Evolutionary conservation across 2,113 vertebrate species (phyloP), one percentile per base, ranked within the genome.

Genomic region (Cichladusa arquata): DNA sequence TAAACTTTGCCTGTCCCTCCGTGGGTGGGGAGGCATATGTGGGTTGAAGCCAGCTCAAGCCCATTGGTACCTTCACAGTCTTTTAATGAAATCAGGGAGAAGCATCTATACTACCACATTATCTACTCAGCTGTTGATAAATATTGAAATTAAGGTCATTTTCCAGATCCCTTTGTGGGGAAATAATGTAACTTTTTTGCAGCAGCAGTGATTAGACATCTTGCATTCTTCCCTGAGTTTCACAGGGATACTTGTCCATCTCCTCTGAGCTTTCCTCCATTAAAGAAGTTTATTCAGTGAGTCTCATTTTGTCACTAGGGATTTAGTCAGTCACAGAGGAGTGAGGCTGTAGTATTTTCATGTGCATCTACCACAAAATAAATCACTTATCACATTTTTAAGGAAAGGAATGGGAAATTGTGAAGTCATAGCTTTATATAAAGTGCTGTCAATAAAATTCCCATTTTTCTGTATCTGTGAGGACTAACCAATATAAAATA

Each of bases 401-500:
- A 80, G 33, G 4, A 56, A 62, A 58, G 3, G 26, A 88, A 92
- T 86, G 1, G 24, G 8, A 64, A 93, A 77, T 70, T n/a, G 53
- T 81, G 50, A 94, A 91, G 17, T 34, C 58, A 40, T 19, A 65
- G 3, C 6, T 80, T 81, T 96, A 77, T 81, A 86, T 38, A 82
- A 90, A 36, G 26, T 71, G 15, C 45, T 94, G 33, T 60, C 34
- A 92, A 88, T 78, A 77, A 71, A 93, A 93, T 88, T 82, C 28
- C 64, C 23, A 71, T n/a, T 91, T 92, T 79, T 64, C 67, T 84
- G 13, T 81, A 76, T 38, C 45, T 90, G 14, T 90, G 42, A 95
- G 42, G 34, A 57, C 36, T 70, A 92, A 86, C 33, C 19, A 80
- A 79, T 61, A 89, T 38, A 93, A 96, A 95, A 73, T 56, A 62